Conservation (phyloP, 2,888 invertebrate genomes). For the Agonopterix alstromeriana region DNA sequence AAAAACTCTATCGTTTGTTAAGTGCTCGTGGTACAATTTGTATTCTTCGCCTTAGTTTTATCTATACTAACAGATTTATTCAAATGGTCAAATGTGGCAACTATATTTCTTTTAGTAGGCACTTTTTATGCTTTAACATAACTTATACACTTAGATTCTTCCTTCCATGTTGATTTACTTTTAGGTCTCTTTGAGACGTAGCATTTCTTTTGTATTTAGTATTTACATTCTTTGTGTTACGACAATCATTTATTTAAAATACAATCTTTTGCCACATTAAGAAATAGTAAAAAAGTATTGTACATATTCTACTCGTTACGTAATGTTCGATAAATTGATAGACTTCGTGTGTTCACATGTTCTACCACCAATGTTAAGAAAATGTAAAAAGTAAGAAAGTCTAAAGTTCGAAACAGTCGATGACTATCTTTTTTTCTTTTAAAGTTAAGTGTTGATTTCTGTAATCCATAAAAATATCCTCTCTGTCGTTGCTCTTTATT, state of each 20-base stretch:
- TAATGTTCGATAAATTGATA: constrained; percentile 36
- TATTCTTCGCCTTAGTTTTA: constrained; percentile 22
- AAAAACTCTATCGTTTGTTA: constrained; percentile 30
- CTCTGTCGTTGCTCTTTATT: no score
- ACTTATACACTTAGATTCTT: not conserved
- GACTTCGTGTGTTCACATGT: constrained; percentile 46
- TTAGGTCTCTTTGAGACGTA: constrained; percentile 36
- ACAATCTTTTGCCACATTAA: constrained; percentile 45
- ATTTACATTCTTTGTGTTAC: constrained; percentile 25
- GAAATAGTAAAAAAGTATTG: constrained; percentile 5
- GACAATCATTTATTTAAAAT: not conserved
- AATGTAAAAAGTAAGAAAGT: not conserved
- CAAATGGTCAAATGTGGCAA: constrained; percentile 27
- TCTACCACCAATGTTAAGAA: constrained; percentile 10
- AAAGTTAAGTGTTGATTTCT: no score
- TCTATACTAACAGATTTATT: constrained; percentile 4
- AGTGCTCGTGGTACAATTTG: constrained; percentile 50
- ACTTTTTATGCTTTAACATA: constrained; percentile 5
- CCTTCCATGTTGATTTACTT: not conserved
- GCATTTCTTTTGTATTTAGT: constrained; percentile 36
- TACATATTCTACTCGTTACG: constrained; percentile 6
- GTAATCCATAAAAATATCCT: no score
- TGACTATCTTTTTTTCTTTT: no score
- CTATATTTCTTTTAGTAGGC: constrained; percentile 26
- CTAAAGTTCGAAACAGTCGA: no score